A percentile compares a stretch with the other conserved stretches of the same genome.
These are phyloP conservation scores for Nannobrachium achirus DNA, from an alignment of 2,113 vertebrate genomes.

Conservation along the genomic window DNA sequence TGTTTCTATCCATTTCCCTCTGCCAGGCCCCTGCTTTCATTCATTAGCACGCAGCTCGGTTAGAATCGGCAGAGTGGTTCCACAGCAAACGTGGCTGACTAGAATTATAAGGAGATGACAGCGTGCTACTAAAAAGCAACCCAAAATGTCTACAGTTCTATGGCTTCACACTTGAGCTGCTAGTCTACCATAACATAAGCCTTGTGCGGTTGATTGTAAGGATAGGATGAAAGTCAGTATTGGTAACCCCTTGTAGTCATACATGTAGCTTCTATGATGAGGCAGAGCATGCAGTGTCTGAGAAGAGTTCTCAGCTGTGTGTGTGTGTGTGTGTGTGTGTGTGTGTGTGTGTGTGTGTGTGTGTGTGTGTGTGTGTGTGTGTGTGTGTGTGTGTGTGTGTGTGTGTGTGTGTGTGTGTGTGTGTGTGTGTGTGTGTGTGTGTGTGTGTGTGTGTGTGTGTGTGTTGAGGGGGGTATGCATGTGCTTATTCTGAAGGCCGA, in stretches of 20 bases:
- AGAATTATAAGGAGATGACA: slow-evolving; percentile 53
- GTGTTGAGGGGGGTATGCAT: too few species aligned
- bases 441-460: too few species aligned
- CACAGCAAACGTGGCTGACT: slow-evolving; percentile 31
- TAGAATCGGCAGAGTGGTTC: slow-evolving; percentile 15
- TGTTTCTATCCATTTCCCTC: slow-evolving; percentile 27
- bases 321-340: too few species aligned
- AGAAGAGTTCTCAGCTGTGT: neutral
- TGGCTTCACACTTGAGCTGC: too few species aligned
- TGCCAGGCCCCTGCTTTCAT: slow-evolving; percentile 54
- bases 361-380: too few species aligned
- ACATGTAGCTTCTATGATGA: neutral
- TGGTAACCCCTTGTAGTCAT: neutral
- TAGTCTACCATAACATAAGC: neutral
- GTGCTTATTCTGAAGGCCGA: too few species aligned
- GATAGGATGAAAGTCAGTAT: neutral
- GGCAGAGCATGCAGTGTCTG: neutral
- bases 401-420: too few species aligned
- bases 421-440: too few species aligned
- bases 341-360: too few species aligned
- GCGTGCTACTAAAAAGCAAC: neutral
- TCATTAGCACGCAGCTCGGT: slow-evolving; percentile 40
- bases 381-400: too few species aligned
- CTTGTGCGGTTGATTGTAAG: neutral
- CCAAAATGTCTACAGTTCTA: slow-evolving; percentile 1